Evolutionary conservation across 2,113 vertebrate genomes (phyloP), one percentile per base, ranked within the genome.

Genomic region (Phyllostomus discolor): DNA sequence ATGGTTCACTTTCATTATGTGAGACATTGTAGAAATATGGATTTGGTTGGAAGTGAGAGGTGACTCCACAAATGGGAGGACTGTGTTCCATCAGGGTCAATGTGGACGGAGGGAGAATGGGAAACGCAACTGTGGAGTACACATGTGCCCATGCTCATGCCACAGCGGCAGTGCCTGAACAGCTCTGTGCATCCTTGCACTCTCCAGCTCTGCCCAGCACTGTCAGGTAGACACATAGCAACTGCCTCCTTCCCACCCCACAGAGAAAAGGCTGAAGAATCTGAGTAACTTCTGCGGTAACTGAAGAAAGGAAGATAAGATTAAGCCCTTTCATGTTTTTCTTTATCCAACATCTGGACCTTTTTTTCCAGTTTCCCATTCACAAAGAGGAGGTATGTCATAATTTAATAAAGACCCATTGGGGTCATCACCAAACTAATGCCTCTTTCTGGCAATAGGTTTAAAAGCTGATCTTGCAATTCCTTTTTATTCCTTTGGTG

Each of bases 351-450:
- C 35, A 88, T 33, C 57, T 81, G 72, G 92, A 57, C 38, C 26
- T 48, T 62, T 85, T 52, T 41, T 38, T 88, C 52, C 48, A 33
- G 83, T 70, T 94, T 94, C 33, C 82, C 28, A 91, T 66, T 84
- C 67, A 72, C 26, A 88, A 52, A 79, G 52, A 41, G 26, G 31
- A 66, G 81, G 15, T 59, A 33, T 14, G 52, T 83, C 38, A 64
- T 84, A 43, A 80, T 72, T 91, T 66, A 59, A 76, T 70, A 84
- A 90, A 92, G 35, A 64, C 28, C 41, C 7, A 48, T 5, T 41
- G 64, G 64, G 66, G 28, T 67, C 24, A 0, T 57, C 50, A 83
- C 62, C 81, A 50, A 28, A 85, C 16, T 16, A 62, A 83, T 62
- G 5, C 69, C 17, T 81, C n/a, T 54, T 90, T 95, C 73, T 57